Evolutionary conservation across 2,797 vertebrate genomes (phyloP), one percentile per base, ranked within the genome.

Genomic region (Helostoma temminkii): DNA sequence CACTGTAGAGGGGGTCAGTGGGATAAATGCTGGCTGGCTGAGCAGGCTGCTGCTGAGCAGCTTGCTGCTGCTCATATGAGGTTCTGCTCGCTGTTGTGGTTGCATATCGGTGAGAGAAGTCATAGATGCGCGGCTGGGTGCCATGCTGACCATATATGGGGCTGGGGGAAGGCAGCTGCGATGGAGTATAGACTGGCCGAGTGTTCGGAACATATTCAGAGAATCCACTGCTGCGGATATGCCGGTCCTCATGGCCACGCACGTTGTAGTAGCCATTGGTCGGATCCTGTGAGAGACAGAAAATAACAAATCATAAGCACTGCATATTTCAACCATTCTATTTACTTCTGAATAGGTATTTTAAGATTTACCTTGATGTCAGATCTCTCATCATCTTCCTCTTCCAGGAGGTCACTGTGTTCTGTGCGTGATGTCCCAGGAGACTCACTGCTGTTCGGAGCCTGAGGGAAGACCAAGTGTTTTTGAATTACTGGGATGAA

Each of bases 181-280:
- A 92, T 0, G 95, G 92, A 0, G 94, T 94, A 89, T 95, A 96
- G 24, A 95, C 92, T 0, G 95, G 93, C 9, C 94, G 91, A 2
- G 94, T 52, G 76, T 93, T 94, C 50, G 95, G 91, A 19, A 92
- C 93, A 36, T 95, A 96, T 74, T 96, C 95, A 0, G 95, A 95
- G 83, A 96, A 96, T 28, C 93, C 93, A 15, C 90, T 93, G 76
- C 91, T 88, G 46, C 93, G 90, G 47, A 93, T 85, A 18, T 94
- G 84, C 0, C 93, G 93, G 58, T 96, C 95, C 22, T 97, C 96
- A 1, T 96, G 94, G 25, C 95, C 95, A 9, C 93, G 95, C 4
- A 98, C 96, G 39, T 97, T 98, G 89, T 97, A 98, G 90, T 97
- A 98, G 57, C 96, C 96, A 0, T 97, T 96, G 21, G 96, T 97